These are phyloP conservation scores for Pelochelys cantorii DNA, from an alignment of 2,797 vertebrate genomes.

Conservation along the genomic window DNA sequence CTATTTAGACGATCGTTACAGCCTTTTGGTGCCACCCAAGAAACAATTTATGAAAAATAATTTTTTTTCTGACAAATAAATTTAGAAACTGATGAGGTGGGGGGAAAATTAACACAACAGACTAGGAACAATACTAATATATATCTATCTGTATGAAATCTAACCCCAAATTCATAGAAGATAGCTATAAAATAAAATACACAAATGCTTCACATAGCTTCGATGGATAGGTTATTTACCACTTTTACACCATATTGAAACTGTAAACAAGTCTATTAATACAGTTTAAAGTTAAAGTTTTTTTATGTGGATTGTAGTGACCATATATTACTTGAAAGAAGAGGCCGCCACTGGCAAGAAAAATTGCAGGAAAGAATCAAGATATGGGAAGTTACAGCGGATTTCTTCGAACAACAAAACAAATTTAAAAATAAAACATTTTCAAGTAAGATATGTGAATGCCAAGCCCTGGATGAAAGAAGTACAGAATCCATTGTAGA, in stretches of 20 bases:
- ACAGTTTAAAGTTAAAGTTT: too few relatives aligned
- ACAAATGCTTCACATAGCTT: background rate
- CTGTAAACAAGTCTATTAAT: background rate
- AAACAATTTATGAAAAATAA: background rate
- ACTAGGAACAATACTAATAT: background rate
- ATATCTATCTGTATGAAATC: background rate
- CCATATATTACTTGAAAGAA: background rate
- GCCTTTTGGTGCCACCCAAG: background rate
- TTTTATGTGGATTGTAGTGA: background rate
- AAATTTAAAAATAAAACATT: constrained; percentile 32
- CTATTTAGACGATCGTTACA: background rate
- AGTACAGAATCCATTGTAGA: background rate
- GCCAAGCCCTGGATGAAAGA: constrained; percentile 32
- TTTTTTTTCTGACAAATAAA: background rate
- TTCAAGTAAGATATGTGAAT: constrained; percentile 13
- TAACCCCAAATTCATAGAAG: background rate
- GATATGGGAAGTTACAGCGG: background rate
- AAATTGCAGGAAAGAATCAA: background rate
- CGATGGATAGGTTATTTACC: background rate
- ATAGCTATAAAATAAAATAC: background rate
- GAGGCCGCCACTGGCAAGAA: background rate
- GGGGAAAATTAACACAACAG: background rate
- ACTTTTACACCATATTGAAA: background rate
- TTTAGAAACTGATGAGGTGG: background rate
- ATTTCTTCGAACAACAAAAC: background rate